Evolutionary conservation across 1,140 invertebrate genomes (phyloP), one percentile per base, ranked within the genome.

Genomic region (Diorhabda sublineata): DNA sequence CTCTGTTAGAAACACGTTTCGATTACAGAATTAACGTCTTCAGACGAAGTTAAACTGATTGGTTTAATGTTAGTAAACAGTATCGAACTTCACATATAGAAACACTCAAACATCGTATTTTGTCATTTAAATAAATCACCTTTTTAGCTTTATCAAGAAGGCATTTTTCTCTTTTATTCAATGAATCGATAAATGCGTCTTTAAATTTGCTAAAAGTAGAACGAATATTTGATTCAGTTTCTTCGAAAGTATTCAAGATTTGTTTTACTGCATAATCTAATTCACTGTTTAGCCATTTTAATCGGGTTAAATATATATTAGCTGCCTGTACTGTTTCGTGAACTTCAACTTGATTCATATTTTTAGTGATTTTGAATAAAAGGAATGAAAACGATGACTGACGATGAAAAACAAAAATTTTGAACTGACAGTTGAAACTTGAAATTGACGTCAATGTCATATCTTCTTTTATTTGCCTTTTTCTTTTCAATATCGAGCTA

Each of bases 171-270:
- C 76, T 69, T 58, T 70, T 63, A 26, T 70, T 59, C 7, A 78
- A 59, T 45, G 71, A 68, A 11, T 74, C 66, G 2, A 45, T 66
- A 45, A 77, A 58, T 45, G 52, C 52, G 0, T 68, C 65, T 70
- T 74, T 69, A 4, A 78, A 65, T 41, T 70, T 69, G 59, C 67
- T 64, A 73, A 78, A 78, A n/a, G 72, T 70, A 11, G 56, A 6
- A 45, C 71, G 63, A 44, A 78, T 73, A 68, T 68, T 71, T 8
- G 56, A 64, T 47, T 73, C 64, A 5, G 77, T 70, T 69, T 76
- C 71, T 6, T 57, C 58, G 6, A 70, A 72, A 41, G 75, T 75
- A 41, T 57, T 70, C 42, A 52, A 6, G 42, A 78, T 71, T 69
- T 78, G 76, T 56, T 73, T 64, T 58, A 75, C 61, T 11, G 73